phyloP scores from a whole-genome alignment of 2,113 vertebrate species.

The Seriola aureovittata region DNA sequence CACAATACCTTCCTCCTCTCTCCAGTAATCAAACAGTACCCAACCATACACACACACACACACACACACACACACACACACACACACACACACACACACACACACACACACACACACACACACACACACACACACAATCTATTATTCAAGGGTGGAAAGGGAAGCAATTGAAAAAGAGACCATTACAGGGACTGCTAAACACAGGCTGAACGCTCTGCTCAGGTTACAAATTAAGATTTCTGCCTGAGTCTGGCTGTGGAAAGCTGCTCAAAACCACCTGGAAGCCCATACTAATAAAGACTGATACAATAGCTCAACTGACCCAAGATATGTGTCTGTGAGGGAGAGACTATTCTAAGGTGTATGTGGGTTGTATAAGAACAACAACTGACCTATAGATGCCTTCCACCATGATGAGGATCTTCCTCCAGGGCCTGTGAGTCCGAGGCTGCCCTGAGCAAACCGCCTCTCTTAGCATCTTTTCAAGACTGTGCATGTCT shows the following conservation, averaged over 20 bases:
- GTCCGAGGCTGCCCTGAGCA: slow-evolving; percentile 91
- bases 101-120: slow-evolving; percentile 14
- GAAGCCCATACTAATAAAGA: slow-evolving; percentile 32
- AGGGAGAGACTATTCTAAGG: background rate
- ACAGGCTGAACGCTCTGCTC: slow-evolving; percentile 46
- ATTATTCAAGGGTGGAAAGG: slow-evolving; percentile 55
- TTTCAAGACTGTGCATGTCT: slow-evolving; percentile 93
- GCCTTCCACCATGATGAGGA: slow-evolving; percentile 95
- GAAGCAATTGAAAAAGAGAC: slow-evolving; percentile 56
- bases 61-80: slow-evolving; percentile 6
- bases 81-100: slow-evolving; percentile 15
- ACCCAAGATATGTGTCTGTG: slow-evolving; percentile 1
- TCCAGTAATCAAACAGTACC: slow-evolving; percentile 65
- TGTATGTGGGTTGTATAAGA: slow-evolving; percentile 13
- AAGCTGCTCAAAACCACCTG: slow-evolving; percentile 28
- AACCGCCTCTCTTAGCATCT: slow-evolving; percentile 90
- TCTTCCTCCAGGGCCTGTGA: slow-evolving; percentile 94
- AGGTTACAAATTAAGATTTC: slow-evolving; percentile 61
- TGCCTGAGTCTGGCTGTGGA: slow-evolving; percentile 18
- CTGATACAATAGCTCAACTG: background rate
- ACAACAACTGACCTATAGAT: slow-evolving; percentile 91
- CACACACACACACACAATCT: slow-evolving; percentile 21
- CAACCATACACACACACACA: slow-evolving; percentile 12
- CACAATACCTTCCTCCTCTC: slow-evolving; percentile 66
- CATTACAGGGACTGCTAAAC: slow-evolving; percentile 58